Percentiles rank a stretch among this genome's conserved stretches.
Conservation (phyloP, 2,113 vertebrate genomes). For the Spea multiplicata region DNA sequence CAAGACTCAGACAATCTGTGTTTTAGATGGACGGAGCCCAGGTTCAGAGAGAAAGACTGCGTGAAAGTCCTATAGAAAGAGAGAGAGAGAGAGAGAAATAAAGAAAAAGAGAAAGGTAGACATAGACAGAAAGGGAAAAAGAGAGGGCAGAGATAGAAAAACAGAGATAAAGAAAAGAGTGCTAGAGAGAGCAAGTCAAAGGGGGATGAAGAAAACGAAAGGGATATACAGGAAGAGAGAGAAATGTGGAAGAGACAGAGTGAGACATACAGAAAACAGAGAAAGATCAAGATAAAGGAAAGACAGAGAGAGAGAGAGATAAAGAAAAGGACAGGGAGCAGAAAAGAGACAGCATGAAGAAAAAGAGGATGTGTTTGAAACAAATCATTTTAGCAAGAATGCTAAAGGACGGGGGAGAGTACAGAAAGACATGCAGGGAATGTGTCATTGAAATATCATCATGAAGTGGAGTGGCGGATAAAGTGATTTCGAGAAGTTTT, state of each 20-base stretch:
- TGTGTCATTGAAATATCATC: constrained; percentile 50
- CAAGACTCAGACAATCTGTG: too few species aligned
- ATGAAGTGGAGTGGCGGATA: constrained; percentile 55
- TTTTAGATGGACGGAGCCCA: neutral
- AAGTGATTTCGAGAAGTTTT: constrained; percentile 58
- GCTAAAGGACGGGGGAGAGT: neutral
- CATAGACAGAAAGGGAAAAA: neutral
- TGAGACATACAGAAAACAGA: constrained; percentile 7
- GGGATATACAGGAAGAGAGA: neutral
- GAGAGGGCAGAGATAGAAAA: neutral
- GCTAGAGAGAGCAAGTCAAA: too few species aligned
- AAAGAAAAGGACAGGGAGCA: constrained; percentile 13
- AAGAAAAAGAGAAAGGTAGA: too few species aligned
- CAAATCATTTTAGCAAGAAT: neutral
- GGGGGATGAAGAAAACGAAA: rapidly evolving
- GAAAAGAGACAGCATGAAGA: neutral
- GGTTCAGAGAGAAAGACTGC: neutral
- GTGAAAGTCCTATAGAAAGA: neutral
- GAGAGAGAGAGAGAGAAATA: neutral
- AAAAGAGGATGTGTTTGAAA: too few species aligned
- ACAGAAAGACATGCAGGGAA: constrained; percentile 42
- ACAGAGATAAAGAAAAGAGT: too few species aligned
- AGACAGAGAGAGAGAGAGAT: constrained; percentile 1
- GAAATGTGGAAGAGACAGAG: neutral
- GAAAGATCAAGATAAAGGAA: constrained; percentile 36